Percentiles rank a stretch among this genome's conserved stretches.
Evolutionary conservation across 2,888 invertebrate species (phyloP).

Genomic region (Eilema griseolum): DNA sequence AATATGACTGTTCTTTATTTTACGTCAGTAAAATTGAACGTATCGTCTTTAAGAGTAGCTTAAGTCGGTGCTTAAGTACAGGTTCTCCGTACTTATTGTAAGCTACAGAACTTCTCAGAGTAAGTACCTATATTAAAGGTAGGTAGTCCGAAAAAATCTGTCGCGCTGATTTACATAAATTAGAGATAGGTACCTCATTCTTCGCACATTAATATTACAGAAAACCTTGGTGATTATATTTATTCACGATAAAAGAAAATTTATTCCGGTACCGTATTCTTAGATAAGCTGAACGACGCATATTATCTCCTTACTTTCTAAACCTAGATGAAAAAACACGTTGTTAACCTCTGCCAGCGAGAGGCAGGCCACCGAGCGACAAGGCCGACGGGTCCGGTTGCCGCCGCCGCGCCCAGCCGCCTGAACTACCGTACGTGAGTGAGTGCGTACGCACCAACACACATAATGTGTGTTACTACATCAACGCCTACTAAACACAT

Average conservation of each 20-base stretch:
- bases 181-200: neutral
- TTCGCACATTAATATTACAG: neutral
- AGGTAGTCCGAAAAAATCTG: neutral
- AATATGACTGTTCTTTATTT: constrained; percentile 15
- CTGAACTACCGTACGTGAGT: constrained; percentile 50
- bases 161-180: neutral
- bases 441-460: constrained; percentile 56
- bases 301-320: constrained; percentile 83
- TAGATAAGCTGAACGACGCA: constrained; percentile 61
- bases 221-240: neutral
- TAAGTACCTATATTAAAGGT: neutral
- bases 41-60: constrained; percentile 8
- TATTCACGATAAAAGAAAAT: constrained; percentile 22
- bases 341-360: constrained; percentile 85
- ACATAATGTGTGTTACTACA: constrained; percentile 41
- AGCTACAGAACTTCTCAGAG: neutral
- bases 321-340: constrained; percentile 83
- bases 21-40: neutral
- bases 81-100: neutral
- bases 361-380: constrained; percentile 77
- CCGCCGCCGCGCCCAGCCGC: constrained; percentile 50
- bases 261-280: constrained; percentile 37
- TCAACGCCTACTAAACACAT: constrained; percentile 40
- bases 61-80: neutral
- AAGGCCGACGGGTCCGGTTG: constrained; percentile 81